Evolutionary conservation across 2,797 vertebrate genomes (phyloP).

Genomic region (Vipera latastei): DNA sequence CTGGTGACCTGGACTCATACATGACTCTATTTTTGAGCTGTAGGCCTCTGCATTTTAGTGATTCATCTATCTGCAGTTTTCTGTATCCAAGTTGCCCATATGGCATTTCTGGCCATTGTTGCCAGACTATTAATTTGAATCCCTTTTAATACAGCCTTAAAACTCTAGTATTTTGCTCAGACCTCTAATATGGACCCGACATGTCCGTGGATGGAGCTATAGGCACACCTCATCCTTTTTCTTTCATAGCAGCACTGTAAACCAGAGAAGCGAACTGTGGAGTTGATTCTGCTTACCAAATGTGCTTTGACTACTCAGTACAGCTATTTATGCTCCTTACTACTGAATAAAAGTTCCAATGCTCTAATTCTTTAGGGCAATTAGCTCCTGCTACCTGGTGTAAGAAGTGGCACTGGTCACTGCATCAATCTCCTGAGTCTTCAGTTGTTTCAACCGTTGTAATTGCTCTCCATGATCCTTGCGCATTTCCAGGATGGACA

Average conservation of each 20-base stretch:
- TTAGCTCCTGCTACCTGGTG: conserved; percentile 72
- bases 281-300: background rate
- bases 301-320: background rate
- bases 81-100: background rate
- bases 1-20: background rate
- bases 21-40: background rate
- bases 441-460: conserved; percentile 80
- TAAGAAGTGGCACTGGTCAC: conserved; percentile 89
- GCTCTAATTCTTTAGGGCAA: background rate
- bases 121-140: background rate
- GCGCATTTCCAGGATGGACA: conserved; percentile 85
- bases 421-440: conserved; percentile 87
- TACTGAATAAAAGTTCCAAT: background rate
- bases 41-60: background rate
- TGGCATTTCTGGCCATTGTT: background rate
- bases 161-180: background rate
- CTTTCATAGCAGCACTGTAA: background rate
- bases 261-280: background rate
- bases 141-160: background rate
- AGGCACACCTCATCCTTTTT: background rate
- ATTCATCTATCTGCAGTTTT: background rate
- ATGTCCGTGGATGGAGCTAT: too few species aligned
- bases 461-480: conserved; percentile 87
- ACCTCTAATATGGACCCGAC: too few species aligned
- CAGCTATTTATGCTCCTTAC: background rate